Conservation (phyloP, 2,113 vertebrate genomes). For the Damaliscus lunatus region DNA sequence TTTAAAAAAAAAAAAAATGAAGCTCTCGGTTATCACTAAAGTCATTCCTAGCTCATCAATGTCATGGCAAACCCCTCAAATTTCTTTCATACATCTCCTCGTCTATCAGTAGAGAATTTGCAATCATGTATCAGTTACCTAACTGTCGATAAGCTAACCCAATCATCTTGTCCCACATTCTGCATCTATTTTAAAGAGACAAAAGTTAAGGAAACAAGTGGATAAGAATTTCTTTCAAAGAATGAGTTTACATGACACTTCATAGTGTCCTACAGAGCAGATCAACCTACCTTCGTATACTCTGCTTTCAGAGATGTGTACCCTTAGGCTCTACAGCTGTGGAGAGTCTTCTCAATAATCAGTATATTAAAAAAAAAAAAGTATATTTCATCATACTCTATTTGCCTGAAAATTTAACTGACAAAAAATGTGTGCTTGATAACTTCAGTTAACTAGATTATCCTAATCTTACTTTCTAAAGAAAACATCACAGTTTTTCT, state of each 20-base stretch:
- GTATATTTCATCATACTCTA: neutral
- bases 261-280: neutral
- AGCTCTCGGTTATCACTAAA: neutral
- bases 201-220: slow-evolving; percentile 2
- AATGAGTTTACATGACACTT: neutral
- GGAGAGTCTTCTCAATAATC: neutral
- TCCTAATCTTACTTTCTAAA: neutral
- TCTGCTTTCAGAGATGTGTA: neutral
- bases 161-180: neutral
- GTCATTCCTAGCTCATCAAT: neutral
- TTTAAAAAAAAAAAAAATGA: neutral
- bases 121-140: slow-evolving; percentile 14
- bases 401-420: neutral
- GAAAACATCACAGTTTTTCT: neutral
- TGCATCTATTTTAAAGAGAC: neutral
- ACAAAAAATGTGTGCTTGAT: neutral
- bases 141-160: neutral
- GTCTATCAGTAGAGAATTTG: neutral
- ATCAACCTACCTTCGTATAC: neutral
- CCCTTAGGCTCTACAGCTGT: neutral
- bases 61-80: neutral
- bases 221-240: neutral
- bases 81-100: neutral
- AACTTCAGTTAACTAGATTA: neutral
- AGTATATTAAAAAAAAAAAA: neutral